Evolutionary conservation across 2,797 vertebrate genomes (phyloP).

Genomic region (Rhinichthys osculus): DNA sequence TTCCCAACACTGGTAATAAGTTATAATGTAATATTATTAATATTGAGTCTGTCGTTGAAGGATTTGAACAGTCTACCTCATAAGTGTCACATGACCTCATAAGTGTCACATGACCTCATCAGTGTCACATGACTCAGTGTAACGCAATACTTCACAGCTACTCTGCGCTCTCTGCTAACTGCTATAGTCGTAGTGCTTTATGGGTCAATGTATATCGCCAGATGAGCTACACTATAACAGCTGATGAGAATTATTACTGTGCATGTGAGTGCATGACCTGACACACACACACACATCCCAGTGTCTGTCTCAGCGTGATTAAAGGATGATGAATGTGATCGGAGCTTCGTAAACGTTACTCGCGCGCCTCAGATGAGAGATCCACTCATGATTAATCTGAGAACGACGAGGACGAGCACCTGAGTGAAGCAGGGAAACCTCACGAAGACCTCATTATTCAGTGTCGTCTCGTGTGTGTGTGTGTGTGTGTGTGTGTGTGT

Average conservation of each 20-base stretch:
- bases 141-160: constrained; percentile 4
- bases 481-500: constrained; percentile 73
- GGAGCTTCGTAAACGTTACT: constrained; percentile 87
- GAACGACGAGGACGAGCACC: constrained; percentile 96
- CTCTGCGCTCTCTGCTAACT: background rate
- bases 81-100: too few relatives aligned
- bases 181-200: constrained; percentile 6
- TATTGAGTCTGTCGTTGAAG: background rate
- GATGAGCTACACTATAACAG: background rate
- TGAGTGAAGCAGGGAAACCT: constrained; percentile 97
- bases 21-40: too few relatives aligned
- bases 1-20: too few relatives aligned
- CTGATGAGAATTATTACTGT: background rate
- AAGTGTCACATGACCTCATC: too few relatives aligned
- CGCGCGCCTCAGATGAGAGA: constrained; percentile 85
- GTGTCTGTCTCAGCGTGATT: constrained; percentile 23
- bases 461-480: constrained; percentile 92
- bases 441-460: constrained; percentile 97
- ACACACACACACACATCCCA: background rate
- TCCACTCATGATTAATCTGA: constrained; percentile 96
- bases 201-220: background rate
- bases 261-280: too few relatives aligned
- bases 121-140: constrained; percentile 19
- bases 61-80: background rate
- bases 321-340: constrained; percentile 68